Evolutionary conservation across 2,888 invertebrate genomes (phyloP).

Genomic region (Oscheius sp.): DNA sequence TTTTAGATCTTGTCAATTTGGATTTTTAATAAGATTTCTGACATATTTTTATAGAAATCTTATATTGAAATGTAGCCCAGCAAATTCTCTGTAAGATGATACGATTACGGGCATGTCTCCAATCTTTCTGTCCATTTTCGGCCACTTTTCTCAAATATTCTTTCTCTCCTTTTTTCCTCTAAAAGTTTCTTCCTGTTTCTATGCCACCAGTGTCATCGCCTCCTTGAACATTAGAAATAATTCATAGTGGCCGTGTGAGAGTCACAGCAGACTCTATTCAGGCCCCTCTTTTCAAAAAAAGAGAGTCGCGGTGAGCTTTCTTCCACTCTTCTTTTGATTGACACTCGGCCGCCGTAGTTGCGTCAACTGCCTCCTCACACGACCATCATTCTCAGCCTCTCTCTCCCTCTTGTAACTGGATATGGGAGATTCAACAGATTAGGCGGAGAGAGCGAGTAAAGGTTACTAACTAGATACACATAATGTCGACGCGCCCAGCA

Average conservation of each 20-base stretch:
- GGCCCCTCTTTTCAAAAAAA: background rate
- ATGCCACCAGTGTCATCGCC: background rate
- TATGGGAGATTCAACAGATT: background rate
- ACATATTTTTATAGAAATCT: too few species aligned
- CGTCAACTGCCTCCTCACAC: conserved; percentile 25
- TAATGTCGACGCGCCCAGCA: too few species aligned
- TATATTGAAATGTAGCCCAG: too few species aligned
- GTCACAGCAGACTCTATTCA: background rate
- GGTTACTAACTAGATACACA: background rate
- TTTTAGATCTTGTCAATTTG: too few species aligned
- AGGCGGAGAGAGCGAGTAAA: background rate
- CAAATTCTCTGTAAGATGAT: too few species aligned
- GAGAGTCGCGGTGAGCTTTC: conserved; percentile 14
- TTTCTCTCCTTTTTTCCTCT: too few species aligned
- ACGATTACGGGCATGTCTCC: too few species aligned
- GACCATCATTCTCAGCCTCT: background rate
- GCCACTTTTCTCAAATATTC: too few species aligned
- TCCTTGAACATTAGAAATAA: conserved; percentile 17
- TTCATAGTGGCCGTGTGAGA: conserved; percentile 12
- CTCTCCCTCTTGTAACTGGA: conserved; percentile 1
- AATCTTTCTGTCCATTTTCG: too few species aligned
- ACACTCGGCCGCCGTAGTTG: conserved; percentile 32
- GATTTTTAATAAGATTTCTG: too few species aligned
- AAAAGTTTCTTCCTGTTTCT: background rate
- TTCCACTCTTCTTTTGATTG: conserved; percentile 33